Evolutionary conservation across 2,113 vertebrate genomes (phyloP).

Genomic region (Channa argus): DNA sequence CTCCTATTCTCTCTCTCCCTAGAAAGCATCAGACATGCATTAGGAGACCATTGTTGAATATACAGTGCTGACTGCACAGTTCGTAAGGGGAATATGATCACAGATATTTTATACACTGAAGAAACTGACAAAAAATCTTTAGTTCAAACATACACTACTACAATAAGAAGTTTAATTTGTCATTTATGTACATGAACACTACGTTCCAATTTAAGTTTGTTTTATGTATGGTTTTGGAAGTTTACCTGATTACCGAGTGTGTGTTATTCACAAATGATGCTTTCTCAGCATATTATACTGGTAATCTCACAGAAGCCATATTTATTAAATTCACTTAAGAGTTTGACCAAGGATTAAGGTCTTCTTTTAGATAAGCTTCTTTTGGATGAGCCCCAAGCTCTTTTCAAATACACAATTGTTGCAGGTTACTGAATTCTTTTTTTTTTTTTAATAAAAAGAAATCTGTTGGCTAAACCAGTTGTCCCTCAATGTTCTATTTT

Average conservation of each 20-base stretch:
- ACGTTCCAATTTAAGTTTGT: too few relatives aligned
- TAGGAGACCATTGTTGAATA: constrained; percentile 46
- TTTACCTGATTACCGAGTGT: too few relatives aligned
- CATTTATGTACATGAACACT: too few relatives aligned
- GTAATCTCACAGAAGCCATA: background rate
- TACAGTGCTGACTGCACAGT: constrained; percentile 45
- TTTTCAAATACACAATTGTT: background rate
- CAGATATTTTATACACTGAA: constrained; percentile 24
- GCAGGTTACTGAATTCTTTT: background rate
- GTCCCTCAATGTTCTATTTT: background rate
- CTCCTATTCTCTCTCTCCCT: constrained; percentile 29
- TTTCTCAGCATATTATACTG: background rate
- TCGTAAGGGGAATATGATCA: constrained; percentile 66
- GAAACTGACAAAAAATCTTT: too few relatives aligned
- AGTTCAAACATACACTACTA: background rate
- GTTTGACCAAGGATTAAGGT: background rate
- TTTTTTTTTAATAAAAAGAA: background rate
- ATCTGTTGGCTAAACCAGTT: background rate
- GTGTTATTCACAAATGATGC: background rate
- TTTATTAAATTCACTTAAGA: background rate
- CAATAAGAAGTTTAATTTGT: too few relatives aligned
- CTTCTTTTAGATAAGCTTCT: background rate
- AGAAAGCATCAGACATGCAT: constrained; percentile 40
- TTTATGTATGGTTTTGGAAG: too few relatives aligned
- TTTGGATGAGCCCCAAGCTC: background rate